Base-by-base conservation (phyloP, 2,888 invertebrate species). In the Brassicogethes aeneus region DNA sequence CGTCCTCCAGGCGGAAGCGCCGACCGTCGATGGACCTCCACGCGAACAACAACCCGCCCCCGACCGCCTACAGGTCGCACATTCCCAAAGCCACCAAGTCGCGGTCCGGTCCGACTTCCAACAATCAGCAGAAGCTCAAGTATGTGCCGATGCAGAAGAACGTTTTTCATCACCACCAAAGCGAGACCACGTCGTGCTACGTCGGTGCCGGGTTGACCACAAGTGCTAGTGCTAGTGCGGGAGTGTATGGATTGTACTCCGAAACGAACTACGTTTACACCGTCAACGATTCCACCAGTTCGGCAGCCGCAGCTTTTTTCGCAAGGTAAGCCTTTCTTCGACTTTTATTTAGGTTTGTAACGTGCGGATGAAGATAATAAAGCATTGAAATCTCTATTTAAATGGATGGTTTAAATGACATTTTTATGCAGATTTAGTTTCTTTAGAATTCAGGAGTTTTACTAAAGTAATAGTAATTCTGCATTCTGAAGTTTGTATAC, bases 231-330 rank as follows among this genome's bases (percentile, higher is more conserved):
- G 53, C 54, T 45, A 55, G 58, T 44, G 48, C 53, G 48, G 55
- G 60, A 52, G 61, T 64, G 45, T 65, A 58, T 45, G 65, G 65
- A 54, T 64, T 67, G 49, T 68, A 62, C 50, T 61, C 66, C 47
- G 74, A 74, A 56, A 71, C 71, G 38, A 74, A 73, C 58, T 75
- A 72, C 55, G 70, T 73, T 41, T 74, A 72, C 59, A 70, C 71
- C 52, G 72, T 73, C 39, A 73, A 70, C 56, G 71, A 72, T 17
- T 58, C 71, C 10, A n/a, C n/a, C n/a, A n/a, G n/a, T 34, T 73
- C 73, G 40, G 75, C 75, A 37, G 76, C 76, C 34, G 76, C 75
- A 42, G 74, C 74, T 45, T 76, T 76, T 66, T 76, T 76, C 58
- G 75, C 76, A 60, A 73, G 75, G 76, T 76, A 60, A 68, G 70